Evolutionary conservation across 2,113 vertebrate species (phyloP), one percentile per base, ranked within the genome.

Genomic region (Lasiurus borealis): DNA sequence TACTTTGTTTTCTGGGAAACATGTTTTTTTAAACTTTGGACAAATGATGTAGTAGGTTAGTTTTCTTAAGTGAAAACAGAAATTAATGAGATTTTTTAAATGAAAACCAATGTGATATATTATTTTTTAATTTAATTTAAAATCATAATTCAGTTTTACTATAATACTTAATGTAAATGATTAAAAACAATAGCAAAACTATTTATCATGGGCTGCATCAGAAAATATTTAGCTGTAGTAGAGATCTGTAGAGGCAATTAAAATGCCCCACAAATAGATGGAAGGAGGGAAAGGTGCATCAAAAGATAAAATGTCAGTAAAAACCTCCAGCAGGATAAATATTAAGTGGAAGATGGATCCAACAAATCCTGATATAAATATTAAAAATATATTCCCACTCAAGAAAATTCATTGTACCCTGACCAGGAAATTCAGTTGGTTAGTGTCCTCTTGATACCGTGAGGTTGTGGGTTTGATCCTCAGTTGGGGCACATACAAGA

Each of bases 21-120:
- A 71, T 83, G 23, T 91, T 90, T 91, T 76, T 76, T 94, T 81
- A 40, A 90, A 95, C n/a, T 85, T 95, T 90, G 59, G 52, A 85
- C 62, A 95, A 96, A 95, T 89, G 54, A 96, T 89, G 93, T 97
- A 95, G 88, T 76, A 94, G 84, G 89, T 96, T 95, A 96, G 40
- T 82, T 96, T 96, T 95, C 96, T 96, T 97, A 97, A 97, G 96
- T 77, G 36, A 52, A 98, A 96, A 95, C 83, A 92, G 84, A 97
- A 96, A 90, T 57, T 89, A 96, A 96, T 85, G 93, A 73, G 89
- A 57, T 89, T 96, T 95, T 82, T 76, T 94, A 97, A 97, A 94
- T 89, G 46, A 92, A 97, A 82, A 88, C 71, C 83, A 95, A 89
- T 21, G 31, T 8, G 94, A 97, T 75, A 96, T 36, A 88, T 95